These are phyloP conservation scores for Leptoteleia sp. DNA, from an alignment of 1,140 invertebrate genomes.

Conservation along the genomic window DNA sequence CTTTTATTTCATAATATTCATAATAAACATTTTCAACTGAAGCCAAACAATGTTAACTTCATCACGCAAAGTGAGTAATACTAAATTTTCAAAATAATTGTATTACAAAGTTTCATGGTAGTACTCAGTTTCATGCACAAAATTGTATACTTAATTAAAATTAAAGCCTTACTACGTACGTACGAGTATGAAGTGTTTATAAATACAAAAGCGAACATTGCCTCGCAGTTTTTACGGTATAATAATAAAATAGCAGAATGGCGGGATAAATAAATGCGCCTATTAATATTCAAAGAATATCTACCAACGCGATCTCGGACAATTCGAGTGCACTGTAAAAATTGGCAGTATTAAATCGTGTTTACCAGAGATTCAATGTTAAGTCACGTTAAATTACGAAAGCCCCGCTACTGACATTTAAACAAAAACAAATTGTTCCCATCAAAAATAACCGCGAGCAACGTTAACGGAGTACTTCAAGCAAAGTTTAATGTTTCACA, in stretches of 20 bases:
- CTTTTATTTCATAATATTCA: neutral
- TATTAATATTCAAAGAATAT: conserved; percentile 3
- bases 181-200: too few relatives aligned
- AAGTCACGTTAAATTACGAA: conserved; percentile 38
- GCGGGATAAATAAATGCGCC: neutral
- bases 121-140: too few relatives aligned
- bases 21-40: too few relatives aligned
- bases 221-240: neutral
- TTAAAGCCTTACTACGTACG: too few relatives aligned
- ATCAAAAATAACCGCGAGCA: conserved; percentile 25
- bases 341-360: conserved; percentile 23
- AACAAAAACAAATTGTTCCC: conserved; percentile 45
- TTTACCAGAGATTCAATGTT: conserved; percentile 38
- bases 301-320: neutral
- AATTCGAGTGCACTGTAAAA: conserved; percentile 4
- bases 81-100: too few relatives aligned
- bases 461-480: conserved; percentile 5
- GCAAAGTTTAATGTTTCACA: conserved; percentile 36
- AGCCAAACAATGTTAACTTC: too few relatives aligned
- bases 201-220: neutral
- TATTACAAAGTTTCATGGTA: too few relatives aligned
- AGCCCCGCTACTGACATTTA: conserved; percentile 38
- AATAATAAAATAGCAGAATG: too few relatives aligned
- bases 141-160: too few relatives aligned
- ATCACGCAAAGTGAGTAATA: too few relatives aligned